Percentiles rank a stretch among this genome's conserved stretches.
phyloP scores from a whole-genome alignment of 2,888 invertebrate genomes.

The Drosophila dives region DNA sequence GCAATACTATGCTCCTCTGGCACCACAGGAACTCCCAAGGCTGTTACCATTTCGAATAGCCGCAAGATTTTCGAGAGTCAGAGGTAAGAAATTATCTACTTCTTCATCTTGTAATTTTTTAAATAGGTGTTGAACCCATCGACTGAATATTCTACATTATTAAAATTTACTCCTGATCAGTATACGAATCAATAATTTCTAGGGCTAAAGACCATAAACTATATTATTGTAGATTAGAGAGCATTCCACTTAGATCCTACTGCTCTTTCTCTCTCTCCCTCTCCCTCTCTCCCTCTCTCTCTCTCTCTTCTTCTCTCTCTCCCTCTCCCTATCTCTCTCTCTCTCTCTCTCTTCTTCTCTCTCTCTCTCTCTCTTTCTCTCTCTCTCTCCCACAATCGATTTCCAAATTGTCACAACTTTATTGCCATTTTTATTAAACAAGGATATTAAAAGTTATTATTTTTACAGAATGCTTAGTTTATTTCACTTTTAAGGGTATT shows the following conservation, averaged over 20 bases:
- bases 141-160: background rate
- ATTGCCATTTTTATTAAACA: background rate
- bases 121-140: background rate
- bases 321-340: too few species aligned
- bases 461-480: background rate
- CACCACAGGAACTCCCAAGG: constrained; percentile 83
- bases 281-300: too few species aligned
- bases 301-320: too few species aligned
- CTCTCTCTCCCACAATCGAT: too few species aligned
- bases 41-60: constrained; percentile 73
- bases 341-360: background rate
- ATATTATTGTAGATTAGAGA: background rate
- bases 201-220: background rate
- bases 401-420: background rate
- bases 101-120: background rate
- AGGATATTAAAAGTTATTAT: background rate
- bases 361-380: too few species aligned
- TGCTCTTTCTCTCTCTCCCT: too few species aligned
- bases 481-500: background rate
- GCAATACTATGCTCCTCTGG: constrained; percentile 83
- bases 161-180: background rate
- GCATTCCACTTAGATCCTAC: too few species aligned
- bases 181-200: background rate
- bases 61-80: constrained; percentile 59
- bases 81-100: constrained; percentile 37